These are phyloP conservation scores for Notarius quadriscutis DNA, from an alignment of 2,113 vertebrate species.

Conservation along the genomic window DNA sequence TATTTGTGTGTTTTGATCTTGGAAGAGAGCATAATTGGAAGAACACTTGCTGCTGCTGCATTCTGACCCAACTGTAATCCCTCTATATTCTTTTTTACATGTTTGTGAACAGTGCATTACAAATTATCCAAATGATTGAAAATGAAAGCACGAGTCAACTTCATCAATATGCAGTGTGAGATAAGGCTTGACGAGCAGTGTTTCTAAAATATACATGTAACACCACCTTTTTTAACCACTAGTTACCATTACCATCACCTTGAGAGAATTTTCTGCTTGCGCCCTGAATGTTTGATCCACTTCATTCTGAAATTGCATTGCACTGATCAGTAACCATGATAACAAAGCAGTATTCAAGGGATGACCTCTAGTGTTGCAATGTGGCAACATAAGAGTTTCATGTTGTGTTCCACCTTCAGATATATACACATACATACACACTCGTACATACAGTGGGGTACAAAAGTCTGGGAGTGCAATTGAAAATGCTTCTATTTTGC, in stretches of 20 bases:
- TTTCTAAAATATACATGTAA: too few species aligned
- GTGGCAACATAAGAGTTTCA: not conserved
- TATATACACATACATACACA: not conserved
- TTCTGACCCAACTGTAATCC: not conserved
- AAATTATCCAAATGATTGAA: not conserved
- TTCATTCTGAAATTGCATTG: not conserved
- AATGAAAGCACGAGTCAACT: not conserved
- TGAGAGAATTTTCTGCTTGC: not conserved
- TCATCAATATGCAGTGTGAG: not conserved
- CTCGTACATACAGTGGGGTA: too few species aligned
- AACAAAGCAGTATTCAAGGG: not conserved
- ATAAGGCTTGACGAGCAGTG: not conserved
- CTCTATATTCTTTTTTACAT: not conserved
- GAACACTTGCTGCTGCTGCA: not conserved
- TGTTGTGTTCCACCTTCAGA: not conserved
- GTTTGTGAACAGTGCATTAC: not conserved
- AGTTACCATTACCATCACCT: not conserved
- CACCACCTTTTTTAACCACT: not conserved
- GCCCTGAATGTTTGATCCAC: not conserved
- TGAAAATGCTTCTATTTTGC: too few species aligned
- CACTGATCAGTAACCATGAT: not conserved
- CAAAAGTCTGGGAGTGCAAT: too few species aligned
- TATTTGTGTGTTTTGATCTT: not conserved
- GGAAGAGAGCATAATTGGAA: not conserved
- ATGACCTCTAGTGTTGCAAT: not conserved